phyloP scores from a whole-genome alignment of 2,797 vertebrate species.

The Sebastolobus alascanus region DNA sequence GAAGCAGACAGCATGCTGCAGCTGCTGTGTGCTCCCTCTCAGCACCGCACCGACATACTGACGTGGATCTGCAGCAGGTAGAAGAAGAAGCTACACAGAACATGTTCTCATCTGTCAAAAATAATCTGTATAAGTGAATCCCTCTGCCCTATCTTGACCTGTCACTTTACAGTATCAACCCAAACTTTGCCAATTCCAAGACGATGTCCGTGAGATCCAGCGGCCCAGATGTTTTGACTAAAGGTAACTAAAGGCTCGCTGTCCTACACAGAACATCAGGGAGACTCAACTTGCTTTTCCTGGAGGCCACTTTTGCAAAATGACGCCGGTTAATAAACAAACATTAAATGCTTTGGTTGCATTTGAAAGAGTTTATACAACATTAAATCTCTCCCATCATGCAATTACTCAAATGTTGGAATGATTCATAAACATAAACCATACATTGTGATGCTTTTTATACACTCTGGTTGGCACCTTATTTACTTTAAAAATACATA shows the following conservation, averaged over 20 bases:
- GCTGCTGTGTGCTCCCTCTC: constrained; percentile 87
- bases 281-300: too few relatives aligned
- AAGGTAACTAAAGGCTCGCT: constrained; percentile 65
- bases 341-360: too few relatives aligned
- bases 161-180: constrained; percentile 76
- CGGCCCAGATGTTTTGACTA: constrained; percentile 67
- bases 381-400: too few relatives aligned
- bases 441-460: too few relatives aligned
- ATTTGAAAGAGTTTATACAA: too few relatives aligned
- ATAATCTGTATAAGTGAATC: not conserved
- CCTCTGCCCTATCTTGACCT: not conserved
- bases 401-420: too few relatives aligned
- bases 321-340: too few relatives aligned
- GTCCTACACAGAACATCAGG: not conserved
- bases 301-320: too few relatives aligned
- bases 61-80: constrained; percentile 90
- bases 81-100: not conserved
- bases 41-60: constrained; percentile 88
- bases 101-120: not conserved
- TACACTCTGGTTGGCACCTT: too few relatives aligned
- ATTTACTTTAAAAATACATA: too few relatives aligned
- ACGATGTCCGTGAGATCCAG: constrained; percentile 38
- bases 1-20: constrained; percentile 84
- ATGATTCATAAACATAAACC: too few relatives aligned
- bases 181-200: constrained; percentile 68